These are phyloP conservation scores for Enhydra lutris DNA, from an alignment of 2,113 vertebrate species.

Conservation along the genomic window DNA sequence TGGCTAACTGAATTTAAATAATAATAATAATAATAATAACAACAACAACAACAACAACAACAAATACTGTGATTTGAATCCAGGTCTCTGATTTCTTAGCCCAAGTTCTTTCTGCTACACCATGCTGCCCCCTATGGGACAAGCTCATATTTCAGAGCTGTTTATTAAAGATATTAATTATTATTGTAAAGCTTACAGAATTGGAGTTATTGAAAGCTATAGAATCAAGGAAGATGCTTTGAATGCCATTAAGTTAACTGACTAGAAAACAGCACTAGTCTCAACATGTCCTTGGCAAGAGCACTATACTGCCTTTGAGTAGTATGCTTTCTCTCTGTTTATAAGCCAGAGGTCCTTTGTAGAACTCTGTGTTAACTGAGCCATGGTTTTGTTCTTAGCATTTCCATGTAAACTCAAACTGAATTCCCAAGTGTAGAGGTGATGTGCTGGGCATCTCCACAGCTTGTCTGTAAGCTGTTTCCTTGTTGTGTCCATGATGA, in stretches of 20 bases:
- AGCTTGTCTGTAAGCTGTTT: background rate
- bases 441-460: background rate
- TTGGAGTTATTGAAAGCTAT: background rate
- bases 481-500: background rate
- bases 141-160: slow-evolving; percentile 38
- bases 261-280: background rate
- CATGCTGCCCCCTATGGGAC: slow-evolving; percentile 73
- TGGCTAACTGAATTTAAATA: background rate
- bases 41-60: no score
- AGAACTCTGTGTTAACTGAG: background rate
- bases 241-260: background rate
- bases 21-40: no score
- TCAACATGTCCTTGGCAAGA: background rate
- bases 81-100: slow-evolving; percentile 57
- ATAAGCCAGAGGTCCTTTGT: background rate
- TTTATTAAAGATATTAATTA: slow-evolving; percentile 44
- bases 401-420: background rate
- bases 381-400: background rate
- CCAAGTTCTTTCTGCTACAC: slow-evolving; percentile 54
- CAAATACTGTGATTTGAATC: slow-evolving; percentile 69
- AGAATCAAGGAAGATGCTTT: background rate
- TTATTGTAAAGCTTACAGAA: background rate
- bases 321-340: background rate
- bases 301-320: background rate
- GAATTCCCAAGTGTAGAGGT: background rate